Percentiles rank a stretch among this genome's conserved stretches.
These are phyloP conservation scores for Neelides sp. DNA, from an alignment of 1,140 invertebrate genomes.

Conservation along the genomic window DNA sequence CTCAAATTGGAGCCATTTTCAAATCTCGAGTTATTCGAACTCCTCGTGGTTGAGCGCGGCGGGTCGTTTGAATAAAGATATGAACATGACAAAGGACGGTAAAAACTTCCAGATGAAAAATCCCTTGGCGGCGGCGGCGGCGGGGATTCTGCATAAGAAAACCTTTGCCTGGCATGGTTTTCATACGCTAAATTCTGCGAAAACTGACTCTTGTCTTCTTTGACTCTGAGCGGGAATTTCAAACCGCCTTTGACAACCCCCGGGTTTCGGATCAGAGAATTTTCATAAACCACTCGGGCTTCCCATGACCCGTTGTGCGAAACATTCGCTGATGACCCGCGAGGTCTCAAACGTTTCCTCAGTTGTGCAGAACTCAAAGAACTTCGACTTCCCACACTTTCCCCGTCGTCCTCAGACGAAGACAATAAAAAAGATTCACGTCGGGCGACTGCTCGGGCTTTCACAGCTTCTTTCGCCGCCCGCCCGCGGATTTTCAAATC, in stretches of 20 bases:
- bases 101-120: constrained; percentile 18
- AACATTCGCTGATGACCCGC: not conserved
- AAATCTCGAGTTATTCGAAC: too few species aligned
- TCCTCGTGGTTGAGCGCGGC: too few species aligned
- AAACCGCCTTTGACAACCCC: not conserved
- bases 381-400: not conserved
- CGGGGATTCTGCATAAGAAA: constrained; percentile 9
- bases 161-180: not conserved
- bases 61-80: constrained; percentile 21
- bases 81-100: constrained; percentile 28
- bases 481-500: too few species aligned
- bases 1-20: too few species aligned
- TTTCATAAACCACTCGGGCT: constrained; percentile 26
- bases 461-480: constrained; percentile 27
- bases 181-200: too few species aligned
- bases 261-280: not conserved
- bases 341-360: not conserved
- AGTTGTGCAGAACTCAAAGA: not conserved
- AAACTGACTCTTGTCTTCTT: too few species aligned
- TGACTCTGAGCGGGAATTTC: too few species aligned
- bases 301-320: constrained; percentile 19
- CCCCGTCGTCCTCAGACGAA: not conserved
- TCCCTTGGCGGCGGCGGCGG: constrained; percentile 26
- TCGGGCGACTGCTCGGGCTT: constrained; percentile 25
- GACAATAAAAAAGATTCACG: constrained; percentile 23